A percentile compares a stretch with the other conserved stretches of the same genome.
These are phyloP conservation scores for Scatophagus argus DNA, from an alignment of 2,113 vertebrate species.

Conservation along the genomic window DNA sequence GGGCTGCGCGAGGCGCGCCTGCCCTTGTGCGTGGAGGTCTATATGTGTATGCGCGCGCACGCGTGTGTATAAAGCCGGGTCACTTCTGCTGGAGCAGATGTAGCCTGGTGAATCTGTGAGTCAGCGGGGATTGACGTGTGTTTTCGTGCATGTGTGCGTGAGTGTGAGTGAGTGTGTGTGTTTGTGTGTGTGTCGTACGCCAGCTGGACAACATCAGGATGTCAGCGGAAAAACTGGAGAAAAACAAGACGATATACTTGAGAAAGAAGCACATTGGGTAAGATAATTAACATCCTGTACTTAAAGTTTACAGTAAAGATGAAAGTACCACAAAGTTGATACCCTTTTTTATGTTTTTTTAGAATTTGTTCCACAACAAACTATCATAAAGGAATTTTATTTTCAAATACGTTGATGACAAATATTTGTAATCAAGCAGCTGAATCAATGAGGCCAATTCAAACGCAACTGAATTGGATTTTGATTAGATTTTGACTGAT, in stretches of 20 bases:
- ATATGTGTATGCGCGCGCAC: too few relatives aligned
- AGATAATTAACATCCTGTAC: conserved; percentile 39
- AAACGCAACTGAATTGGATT: background rate
- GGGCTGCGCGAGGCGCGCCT: background rate
- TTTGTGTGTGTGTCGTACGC: too few relatives aligned
- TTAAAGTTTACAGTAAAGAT: background rate
- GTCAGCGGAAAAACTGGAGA: conserved; percentile 83
- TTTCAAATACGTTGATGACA: background rate
- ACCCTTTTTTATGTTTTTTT: background rate
- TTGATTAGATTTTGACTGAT: background rate
- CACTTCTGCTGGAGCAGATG: background rate
- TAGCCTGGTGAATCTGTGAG: background rate
- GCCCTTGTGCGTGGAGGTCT: background rate
- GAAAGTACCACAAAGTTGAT: background rate
- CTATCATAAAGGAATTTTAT: background rate
- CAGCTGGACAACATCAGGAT: conserved; percentile 56
- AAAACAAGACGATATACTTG: conserved; percentile 89
- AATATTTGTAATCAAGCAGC: background rate
- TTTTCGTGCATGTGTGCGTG: too few relatives aligned
- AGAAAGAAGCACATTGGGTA: conserved; percentile 92
- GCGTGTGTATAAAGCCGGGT: background rate
- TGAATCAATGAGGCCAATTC: background rate
- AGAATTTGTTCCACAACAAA: background rate
- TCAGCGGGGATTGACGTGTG: background rate
- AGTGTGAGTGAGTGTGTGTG: too few relatives aligned